Base-by-base conservation (phyloP, 2,888 invertebrate species). In the Lithosia quadra region DNA sequence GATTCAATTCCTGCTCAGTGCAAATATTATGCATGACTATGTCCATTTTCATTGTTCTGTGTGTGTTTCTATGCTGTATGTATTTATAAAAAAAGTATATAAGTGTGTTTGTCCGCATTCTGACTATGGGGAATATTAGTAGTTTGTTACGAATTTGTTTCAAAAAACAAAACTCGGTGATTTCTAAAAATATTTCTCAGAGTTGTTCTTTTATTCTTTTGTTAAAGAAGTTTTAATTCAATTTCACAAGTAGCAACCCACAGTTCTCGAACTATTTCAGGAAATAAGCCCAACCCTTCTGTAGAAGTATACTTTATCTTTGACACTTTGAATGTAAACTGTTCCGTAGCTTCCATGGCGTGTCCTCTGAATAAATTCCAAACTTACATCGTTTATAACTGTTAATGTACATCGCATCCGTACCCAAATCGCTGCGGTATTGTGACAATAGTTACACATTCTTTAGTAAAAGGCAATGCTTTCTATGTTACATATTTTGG, bases 391-490 rank as follows among this genome's bases (percentile, higher is more conserved):
- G 73, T 80, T 81, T 79, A 81, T 81, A 76, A 77, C 76, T 73
- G 65, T 71, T 78, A 81, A 81, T 81, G 81, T 81, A 81, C 68
- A 68, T 75, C 75, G 69, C 72, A 75, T 81, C 81, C 81, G 81
- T 64, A 81, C 81, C 79, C 76, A 65, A 67, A 69, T 72, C 73
- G 78, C 75, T 79, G 71, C 65, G 68, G 71, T 76, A 74, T 76
- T 76, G 74, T 80, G 70, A 76, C 69, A 65, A 72, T 68, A 68
- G 77, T 62, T 78, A 74, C 74, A 76, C 43, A 34, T 68, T 62
- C 65, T 34, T 18, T 55, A 36, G n/a, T n/a, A n/a, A n/a, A 43
- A 49, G 49, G 49, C 21, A 53, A 13, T 55, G 55, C 15, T 53
- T 55, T 49, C 5, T 43, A 4, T 5, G 18, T 15, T 18, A 43